Base-by-base conservation (phyloP, 2,113 vertebrate species). In the Trachemys scripta region DNA sequence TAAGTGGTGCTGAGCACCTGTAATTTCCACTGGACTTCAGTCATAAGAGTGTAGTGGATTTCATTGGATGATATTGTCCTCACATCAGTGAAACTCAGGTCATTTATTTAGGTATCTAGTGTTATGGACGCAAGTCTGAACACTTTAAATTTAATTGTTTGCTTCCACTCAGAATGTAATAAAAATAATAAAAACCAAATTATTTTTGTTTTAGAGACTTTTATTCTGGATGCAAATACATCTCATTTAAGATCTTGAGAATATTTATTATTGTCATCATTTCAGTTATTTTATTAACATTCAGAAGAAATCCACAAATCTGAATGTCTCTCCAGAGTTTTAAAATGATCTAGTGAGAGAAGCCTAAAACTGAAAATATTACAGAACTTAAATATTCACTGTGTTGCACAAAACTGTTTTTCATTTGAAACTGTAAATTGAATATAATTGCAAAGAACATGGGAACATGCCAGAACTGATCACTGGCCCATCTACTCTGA, bases 121-220 rank as follows among this genome's bases (percentile, higher is more conserved):
- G n/a, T 38, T n/a, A 72, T n/a, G 19, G 19, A 72, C n/a, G 6
- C 38, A 92, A 47, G 88, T 65, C 38, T 69, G 88, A 88, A 78
- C 6, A 38, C 82, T 27, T 93, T 91, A 89, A 54, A 94, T 86
- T 94, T 85, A 88, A 96, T 81, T 54, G 90, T 54, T 87, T 93
- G 85, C 31, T 92, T 89, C 35, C 82, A 93, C 54, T 13, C 49
- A 94, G 80, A 87, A 42, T 90, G 54, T 93, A 95, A 95, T 95
- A 86, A 78, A 17, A 84, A 51, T 10, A 85, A 72, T 69, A 84
- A 90, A 90, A 76, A 65, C 10, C 54, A 92, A 85, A 85, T 81
- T 86, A 35, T 50, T 24, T 90, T 87, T 84, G 42, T 76, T 91
- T 94, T 84, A 7, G 42, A 35, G 78, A 93, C 76, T 49, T 17